Evolutionary conservation across 2,113 vertebrate species (phyloP), one percentile per base, ranked within the genome.

Genomic region (Tragelaphus scriptus): DNA sequence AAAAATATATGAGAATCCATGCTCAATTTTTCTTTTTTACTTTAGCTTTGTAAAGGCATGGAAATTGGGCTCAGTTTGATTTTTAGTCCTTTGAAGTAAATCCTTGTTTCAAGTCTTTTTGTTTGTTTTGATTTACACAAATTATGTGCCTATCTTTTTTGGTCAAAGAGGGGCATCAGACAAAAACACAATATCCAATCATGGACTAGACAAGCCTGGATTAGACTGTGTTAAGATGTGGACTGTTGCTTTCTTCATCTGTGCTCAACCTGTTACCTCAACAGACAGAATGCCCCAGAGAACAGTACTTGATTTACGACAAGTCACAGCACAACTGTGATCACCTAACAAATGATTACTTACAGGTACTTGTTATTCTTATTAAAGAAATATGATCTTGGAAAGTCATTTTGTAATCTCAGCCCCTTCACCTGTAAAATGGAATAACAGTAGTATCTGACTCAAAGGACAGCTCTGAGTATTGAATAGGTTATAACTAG

Each of bases 51-150:
- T 81, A 86, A 96, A 95, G 11, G 40, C 58, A 51, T n/a, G 8
- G 59, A 97, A 36, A 71, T 53, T 95, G 2, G 12, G 3, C 32
- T 92, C 11, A 49, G 2, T 90, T 93, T 77, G 2, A 53, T 91
- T 96, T 97, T 58, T 14, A 56, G 6, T 80, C 21, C 23, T 92
- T 79, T 93, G 68, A 85, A 95, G 51, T 15, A 85, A 93, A 92
- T 53, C 5, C 80, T 85, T 55, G 30, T 82, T 84, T 94, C 51
- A 56, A 8, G 26, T 85, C 17, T 3, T 95, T 16, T 88, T 84
- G 32, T 28, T 85, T 94, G 14, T 19, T 68, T 92, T 68, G 21
- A 6, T n/a, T 94, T 92, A 44, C 14, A 61, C 25, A 95, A 89
- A 90, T 87, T 85, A 49, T 15, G 55, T 65, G 25, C 32, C 19